phyloP scores from a whole-genome alignment of 2,113 vertebrate genomes.

The Plectropomus leopardus region DNA sequence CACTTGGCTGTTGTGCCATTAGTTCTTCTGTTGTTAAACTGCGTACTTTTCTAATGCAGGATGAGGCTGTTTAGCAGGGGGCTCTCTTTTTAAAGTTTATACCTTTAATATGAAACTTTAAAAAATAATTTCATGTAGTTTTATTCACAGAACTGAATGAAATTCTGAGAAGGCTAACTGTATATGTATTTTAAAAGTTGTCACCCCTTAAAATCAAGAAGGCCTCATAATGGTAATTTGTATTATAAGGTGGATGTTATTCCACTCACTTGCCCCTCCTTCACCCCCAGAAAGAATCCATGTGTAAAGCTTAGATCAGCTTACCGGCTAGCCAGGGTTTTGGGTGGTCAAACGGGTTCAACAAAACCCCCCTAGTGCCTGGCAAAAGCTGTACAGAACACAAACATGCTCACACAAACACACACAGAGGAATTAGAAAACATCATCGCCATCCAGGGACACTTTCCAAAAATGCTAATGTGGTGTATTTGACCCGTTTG shows the following conservation, averaged over 20 bases:
- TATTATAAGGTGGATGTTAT: background rate
- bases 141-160: no score
- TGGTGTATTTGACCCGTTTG: conserved; percentile 50
- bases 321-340: conserved; percentile 30
- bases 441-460: conserved; percentile 38
- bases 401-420: conserved; percentile 30
- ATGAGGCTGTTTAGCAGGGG: no score
- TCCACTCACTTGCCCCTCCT: conserved; percentile 16
- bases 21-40: no score
- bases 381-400: conserved; percentile 55
- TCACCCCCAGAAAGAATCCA: conserved; percentile 1
- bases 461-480: conserved; percentile 69
- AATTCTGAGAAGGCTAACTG: no score
- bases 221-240: conserved; percentile 1
- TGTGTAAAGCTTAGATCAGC: conserved; percentile 48
- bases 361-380: conserved; percentile 28
- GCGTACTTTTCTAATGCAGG: no score
- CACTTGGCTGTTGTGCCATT: no score
- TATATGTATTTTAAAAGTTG: no score
- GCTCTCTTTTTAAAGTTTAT: no score
- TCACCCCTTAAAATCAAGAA: no score
- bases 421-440: conserved; percentile 43
- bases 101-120: no score
- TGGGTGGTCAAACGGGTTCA: conserved; percentile 58
- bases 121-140: no score